Base-by-base conservation (phyloP, 1,140 invertebrate species). In the Ectropis grisescens region DNA sequence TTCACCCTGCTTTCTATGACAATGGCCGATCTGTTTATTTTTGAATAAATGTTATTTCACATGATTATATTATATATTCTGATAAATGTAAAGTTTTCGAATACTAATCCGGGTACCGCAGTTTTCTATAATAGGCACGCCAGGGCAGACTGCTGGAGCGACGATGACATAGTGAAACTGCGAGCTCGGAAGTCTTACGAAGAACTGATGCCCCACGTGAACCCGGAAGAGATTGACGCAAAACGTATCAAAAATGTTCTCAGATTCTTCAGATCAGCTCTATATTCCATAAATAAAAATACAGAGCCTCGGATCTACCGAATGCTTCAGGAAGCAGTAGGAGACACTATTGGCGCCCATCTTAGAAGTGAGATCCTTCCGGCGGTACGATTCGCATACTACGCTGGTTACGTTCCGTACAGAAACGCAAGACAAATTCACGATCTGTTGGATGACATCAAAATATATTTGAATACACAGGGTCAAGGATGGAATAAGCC, bases 391-490 rank as follows among this genome's bases (percentile, higher is more conserved):
- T 83, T 84, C 41, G 83, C 86, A 2, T 88, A 84, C 56, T 88
- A 88, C 34, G 83, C 86, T 7, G 87, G 87, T 0, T 84, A 84
- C 36, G 71, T 88, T 11, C 71, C 85, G 27, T 87, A 83, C 49
- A 62, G 60, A 15, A 82, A 80, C 37, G 83, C 83, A 15, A 74
- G 72, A 41, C 70, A 81, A 32, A 43, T 87, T 2, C 82, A 85
- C 35, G 76, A 85, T 23, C 76, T 87, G 11, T 84, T 79, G 37
- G 81, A 85, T 10, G 75, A 85, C 22, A 26, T 87, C 4, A 87
- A 87, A 47, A 50, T 54, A 26, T 82, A 76, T 37, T 59, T 88
- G 22, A 75, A 82, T 9, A 87, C 84, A 0, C 83, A 85, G 58
- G 87, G 87, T 0, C 52, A 75, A 13, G 86, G 86, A 4, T 88